Base-by-base conservation (phyloP, 2,888 invertebrate species). In the Nemurella pictetii region DNA sequence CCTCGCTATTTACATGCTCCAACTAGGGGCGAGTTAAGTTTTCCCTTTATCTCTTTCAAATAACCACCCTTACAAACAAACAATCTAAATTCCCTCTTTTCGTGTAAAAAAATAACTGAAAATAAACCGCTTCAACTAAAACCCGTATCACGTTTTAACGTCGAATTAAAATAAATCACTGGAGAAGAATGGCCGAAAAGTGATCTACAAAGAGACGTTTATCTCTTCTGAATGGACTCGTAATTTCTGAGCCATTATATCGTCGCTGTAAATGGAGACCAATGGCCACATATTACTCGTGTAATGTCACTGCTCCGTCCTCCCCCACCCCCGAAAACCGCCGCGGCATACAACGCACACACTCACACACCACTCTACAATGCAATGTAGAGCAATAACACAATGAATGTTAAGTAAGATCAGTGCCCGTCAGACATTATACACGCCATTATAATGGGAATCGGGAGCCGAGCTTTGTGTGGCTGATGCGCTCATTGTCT, bases 141-240 rank as follows among this genome's bases (percentile, higher is more conserved):
- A 82, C 82, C 82, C 82, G 28, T 82, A 82, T 82, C 82, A 82
- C 55, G 20, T 32, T 82, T 36, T 55, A 55, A 55, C 27, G 72
- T 82, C 55, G 72, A 82, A 82, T 82, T 36, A 82, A 82, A 82
- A 82, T 72, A 82, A 55, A 82, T 82, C 36, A 55, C 72, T 55
- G 1, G 0, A 55, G 26, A 25, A 27, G 55, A 55, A 82, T 20
- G 55, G 72, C 28, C 20, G 55, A 72, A 82, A 82, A 82, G 82
- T 55, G 82, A 82, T 27, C 82, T 29, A 82, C 82, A 82, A 82
- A 82, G 82, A 55, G 29, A 26, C 82, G 29, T 82, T 82, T 82
- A 82, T 55, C 55, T 82, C 55, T 55, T 55, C 5, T 82, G 82
- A 82, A 82, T 82, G 82, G 82, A 35, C 12, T n/a, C 29, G 55